Evolutionary conservation across 2,888 invertebrate species (phyloP).

Genomic region (Drosophila lutescens): DNA sequence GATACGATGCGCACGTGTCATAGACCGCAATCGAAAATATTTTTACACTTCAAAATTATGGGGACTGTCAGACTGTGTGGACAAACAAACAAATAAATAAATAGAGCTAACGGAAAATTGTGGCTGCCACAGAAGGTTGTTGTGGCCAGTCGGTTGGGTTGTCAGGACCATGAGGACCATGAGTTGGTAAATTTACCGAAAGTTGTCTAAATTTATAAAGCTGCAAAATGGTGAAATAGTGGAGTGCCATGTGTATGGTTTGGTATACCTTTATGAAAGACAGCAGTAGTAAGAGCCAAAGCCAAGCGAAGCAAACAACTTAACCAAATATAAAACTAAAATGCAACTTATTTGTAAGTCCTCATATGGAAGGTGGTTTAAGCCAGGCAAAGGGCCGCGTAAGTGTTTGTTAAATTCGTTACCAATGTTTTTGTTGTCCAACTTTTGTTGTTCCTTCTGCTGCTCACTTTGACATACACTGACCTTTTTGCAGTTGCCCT

Average conservation of each 20-base stretch:
- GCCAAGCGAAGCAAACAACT: constrained; percentile 34
- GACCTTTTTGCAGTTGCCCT: not conserved
- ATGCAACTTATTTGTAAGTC: constrained; percentile 67
- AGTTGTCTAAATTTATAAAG: constrained; percentile 61
- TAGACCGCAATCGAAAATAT: constrained; percentile 70
- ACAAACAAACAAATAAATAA: constrained; percentile 63
- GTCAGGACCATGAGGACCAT: constrained; percentile 15
- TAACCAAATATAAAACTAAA: constrained; percentile 59
- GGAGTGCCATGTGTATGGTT: not conserved
- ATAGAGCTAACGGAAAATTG: constrained; percentile 54
- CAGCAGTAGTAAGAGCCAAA: constrained; percentile 12
- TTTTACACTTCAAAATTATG: constrained; percentile 74
- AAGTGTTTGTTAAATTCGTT: constrained; percentile 36
- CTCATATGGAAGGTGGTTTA: constrained; percentile 29
- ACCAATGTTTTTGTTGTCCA: constrained; percentile 23
- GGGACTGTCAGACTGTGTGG: constrained; percentile 29
- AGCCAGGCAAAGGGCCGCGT: constrained; percentile 19
- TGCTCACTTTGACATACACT: constrained; percentile 41
- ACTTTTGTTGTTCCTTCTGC: constrained; percentile 20
- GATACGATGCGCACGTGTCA: constrained; percentile 70
- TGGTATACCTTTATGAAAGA: constrained; percentile 21
- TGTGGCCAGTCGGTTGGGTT: not conserved
- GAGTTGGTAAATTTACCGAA: constrained; percentile 57
- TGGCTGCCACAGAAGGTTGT: constrained; percentile 44
- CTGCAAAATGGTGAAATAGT: constrained; percentile 9